A percentile compares a stretch with the other conserved stretches of the same genome.
These are phyloP conservation scores for Oxyura jamaicensis DNA, from an alignment of 2,113 vertebrate species.

Conservation along the genomic window DNA sequence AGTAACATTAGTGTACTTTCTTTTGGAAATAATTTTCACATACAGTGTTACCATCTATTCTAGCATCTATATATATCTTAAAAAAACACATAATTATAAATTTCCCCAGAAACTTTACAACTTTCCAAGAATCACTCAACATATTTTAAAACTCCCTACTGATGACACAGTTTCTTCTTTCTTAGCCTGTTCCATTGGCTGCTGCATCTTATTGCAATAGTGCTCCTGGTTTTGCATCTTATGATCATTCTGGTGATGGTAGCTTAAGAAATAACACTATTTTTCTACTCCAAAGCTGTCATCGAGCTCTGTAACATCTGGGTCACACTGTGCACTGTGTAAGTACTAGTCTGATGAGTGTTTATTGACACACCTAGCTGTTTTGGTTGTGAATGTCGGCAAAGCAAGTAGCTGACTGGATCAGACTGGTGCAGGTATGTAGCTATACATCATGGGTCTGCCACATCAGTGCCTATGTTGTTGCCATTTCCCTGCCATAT, in stretches of 20 bases:
- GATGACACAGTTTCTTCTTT: neutral
- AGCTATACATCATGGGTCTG: neutral
- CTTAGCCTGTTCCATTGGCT: neutral
- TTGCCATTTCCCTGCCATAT: neutral
- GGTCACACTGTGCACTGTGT: neutral
- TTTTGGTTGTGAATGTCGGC: neutral
- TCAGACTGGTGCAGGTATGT: neutral
- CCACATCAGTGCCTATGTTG: neutral
- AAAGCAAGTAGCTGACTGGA: neutral
- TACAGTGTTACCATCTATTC: neutral
- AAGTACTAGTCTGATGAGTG: neutral
- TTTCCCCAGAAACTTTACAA: neutral
- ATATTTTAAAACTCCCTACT: neutral
- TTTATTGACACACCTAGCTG: neutral
- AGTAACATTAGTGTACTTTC: neutral
- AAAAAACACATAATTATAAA: neutral
- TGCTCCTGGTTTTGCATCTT: neutral
- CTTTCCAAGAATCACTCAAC: neutral
- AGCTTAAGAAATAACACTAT: neutral
- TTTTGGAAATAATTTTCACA: conserved; percentile 6
- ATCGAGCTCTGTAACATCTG: neutral
- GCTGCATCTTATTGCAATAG: neutral
- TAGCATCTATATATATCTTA: neutral
- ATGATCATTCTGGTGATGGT: neutral
- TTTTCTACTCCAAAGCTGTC: neutral